These are phyloP conservation scores for Lasioglossum morio DNA, from an alignment of 2,888 invertebrate genomes.

Conservation along the genomic window DNA sequence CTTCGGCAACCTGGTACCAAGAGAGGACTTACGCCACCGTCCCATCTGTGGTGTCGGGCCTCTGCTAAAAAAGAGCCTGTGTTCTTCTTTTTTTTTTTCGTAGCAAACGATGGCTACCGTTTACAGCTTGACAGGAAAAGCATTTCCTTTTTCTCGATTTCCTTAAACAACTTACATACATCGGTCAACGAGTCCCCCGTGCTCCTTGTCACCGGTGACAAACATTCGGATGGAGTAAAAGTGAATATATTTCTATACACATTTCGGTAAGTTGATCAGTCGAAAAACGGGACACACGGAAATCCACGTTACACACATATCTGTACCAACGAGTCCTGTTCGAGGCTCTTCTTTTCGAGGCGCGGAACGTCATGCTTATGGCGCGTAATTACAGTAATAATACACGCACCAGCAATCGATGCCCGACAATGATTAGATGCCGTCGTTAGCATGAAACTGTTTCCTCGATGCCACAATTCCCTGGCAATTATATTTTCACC, in stretches of 20 bases:
- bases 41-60: slow-evolving; percentile 52
- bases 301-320: neutral
- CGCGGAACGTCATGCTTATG: neutral
- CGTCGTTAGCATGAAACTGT: neutral
- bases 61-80: slow-evolving; percentile 32
- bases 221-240: slow-evolving; percentile 27
- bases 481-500: slow-evolving; percentile 46
- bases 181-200: neutral
- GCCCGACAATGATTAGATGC: neutral
- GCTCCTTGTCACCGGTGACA: neutral
- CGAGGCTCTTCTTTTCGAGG: neutral
- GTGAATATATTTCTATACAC: slow-evolving; percentile 41
- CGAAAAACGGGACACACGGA: neutral
- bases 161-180: slow-evolving; percentile 30
- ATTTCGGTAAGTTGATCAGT: too few species aligned
- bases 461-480: neutral
- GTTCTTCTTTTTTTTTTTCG: slow-evolving; percentile 46
- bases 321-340: neutral
- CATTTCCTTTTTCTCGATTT: slow-evolving; percentile 12
- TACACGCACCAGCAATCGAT: slow-evolving; percentile 1
- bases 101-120: slow-evolving; percentile 22
- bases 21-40: slow-evolving; percentile 64
- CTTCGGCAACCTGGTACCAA: slow-evolving; percentile 76
- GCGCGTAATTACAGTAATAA: slow-evolving; percentile 31
- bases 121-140: slow-evolving; percentile 32